These are phyloP conservation scores for Diaprepes abbreviatus DNA, from an alignment of 2,888 invertebrate species.

Conservation along the genomic window DNA sequence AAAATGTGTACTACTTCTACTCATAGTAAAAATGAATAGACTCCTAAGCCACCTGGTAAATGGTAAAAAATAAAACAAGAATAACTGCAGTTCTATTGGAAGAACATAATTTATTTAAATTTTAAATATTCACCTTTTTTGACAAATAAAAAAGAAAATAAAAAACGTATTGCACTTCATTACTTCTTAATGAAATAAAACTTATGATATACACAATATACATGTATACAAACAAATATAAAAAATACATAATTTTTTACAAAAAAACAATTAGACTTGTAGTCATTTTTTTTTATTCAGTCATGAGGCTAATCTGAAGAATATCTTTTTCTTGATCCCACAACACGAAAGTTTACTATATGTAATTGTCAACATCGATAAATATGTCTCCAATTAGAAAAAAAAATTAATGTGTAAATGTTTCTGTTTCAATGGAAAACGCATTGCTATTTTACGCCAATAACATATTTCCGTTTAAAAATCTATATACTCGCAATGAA, in stretches of 20 bases:
- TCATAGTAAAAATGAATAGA: too few species aligned
- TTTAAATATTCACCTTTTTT: conserved; percentile 38
- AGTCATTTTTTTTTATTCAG: conserved; percentile 38
- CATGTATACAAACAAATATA: conserved; percentile 47
- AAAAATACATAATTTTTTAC: conserved; percentile 44
- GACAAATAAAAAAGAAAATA: conserved; percentile 44
- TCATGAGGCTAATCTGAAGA: conserved; percentile 46
- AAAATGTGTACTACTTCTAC: too few species aligned
- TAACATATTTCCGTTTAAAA: too few species aligned
- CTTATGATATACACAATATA: conserved; percentile 41
- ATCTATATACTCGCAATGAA: too few species aligned
- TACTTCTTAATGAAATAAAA: conserved; percentile 29
- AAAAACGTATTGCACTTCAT: conserved; percentile 47
- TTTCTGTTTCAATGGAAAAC: not conserved
- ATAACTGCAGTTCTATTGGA: conserved; percentile 25
- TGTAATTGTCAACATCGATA: conserved; percentile 40
- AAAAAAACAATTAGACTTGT: conserved; percentile 40
- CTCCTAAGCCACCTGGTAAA: not conserved
- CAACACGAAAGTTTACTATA: conserved; percentile 29
- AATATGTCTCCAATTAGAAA: conserved; percentile 23
- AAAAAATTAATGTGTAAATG: conserved; percentile 6
- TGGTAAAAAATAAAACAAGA: conserved; percentile 13
- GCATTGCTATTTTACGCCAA: not conserved
- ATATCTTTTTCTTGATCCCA: conserved; percentile 47
- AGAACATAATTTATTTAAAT: conserved; percentile 43